These are phyloP conservation scores for Caenorhabditis sp. DNA, from an alignment of 2,888 invertebrate genomes.

Conservation along the genomic window DNA sequence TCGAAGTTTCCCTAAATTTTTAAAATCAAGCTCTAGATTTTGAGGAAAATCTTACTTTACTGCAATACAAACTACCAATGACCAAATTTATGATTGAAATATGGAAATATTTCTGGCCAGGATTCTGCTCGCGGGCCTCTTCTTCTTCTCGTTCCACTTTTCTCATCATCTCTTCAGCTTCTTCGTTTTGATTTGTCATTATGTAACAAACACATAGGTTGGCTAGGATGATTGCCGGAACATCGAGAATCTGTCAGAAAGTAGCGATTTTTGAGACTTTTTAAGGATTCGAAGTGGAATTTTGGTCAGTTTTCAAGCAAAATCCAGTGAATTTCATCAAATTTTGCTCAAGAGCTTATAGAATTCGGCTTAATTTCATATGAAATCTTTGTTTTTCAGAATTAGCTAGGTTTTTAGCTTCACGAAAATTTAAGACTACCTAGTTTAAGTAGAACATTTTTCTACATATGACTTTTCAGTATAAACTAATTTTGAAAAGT, in stretches of 20 bases:
- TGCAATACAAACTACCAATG: slow-evolving; percentile 96
- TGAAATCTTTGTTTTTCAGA: too few species aligned
- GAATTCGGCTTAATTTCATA: too few species aligned
- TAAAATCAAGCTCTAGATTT: slow-evolving; percentile 6
- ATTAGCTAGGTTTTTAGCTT: too few species aligned
- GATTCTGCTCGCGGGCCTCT: slow-evolving; percentile 84
- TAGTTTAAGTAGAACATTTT: too few species aligned
- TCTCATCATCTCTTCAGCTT: slow-evolving; percentile 82
- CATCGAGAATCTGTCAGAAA: slow-evolving; percentile 78
- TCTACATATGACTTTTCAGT: too few species aligned
- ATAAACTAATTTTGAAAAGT: too few species aligned
- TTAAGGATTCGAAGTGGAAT: too few species aligned
- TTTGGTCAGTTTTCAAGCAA: too few species aligned
- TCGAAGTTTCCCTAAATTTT: slow-evolving; percentile 96
- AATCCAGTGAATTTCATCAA: too few species aligned
- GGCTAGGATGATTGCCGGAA: slow-evolving; percentile 96
- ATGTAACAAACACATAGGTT: slow-evolving; percentile 98
- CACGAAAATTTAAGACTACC: too few species aligned
- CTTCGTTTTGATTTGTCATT: slow-evolving; percentile 97
- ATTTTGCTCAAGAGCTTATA: too few species aligned
- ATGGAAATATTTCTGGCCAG: slow-evolving; percentile 91
- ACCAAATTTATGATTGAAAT: slow-evolving; percentile 97
- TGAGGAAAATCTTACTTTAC: slow-evolving; percentile 76
- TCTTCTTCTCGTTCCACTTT: slow-evolving; percentile 99
- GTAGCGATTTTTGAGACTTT: neutral